Evolutionary conservation across 1,140 invertebrate species (phyloP), one percentile per base, ranked within the genome.

Genomic region (Phymastichus coffea): DNA sequence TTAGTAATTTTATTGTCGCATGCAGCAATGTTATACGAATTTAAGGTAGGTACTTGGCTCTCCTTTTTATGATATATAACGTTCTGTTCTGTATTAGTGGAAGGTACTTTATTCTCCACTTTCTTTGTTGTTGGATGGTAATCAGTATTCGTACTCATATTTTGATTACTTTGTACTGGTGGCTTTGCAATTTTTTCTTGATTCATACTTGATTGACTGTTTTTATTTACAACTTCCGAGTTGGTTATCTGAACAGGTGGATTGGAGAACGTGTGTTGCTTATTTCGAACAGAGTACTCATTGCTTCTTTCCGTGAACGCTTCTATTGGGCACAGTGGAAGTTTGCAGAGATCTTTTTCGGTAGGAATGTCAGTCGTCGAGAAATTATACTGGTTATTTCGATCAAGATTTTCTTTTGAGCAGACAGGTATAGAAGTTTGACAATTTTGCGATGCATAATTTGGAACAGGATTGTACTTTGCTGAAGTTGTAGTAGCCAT

Each of bases 11-110:
- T 62, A 46, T 62, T 65, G 0, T 62, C 57, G 28, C 64, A 70
- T 6, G 47, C 44, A 57, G 56, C 58, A 9, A 66, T 63, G n/a
- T n/a, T n/a, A 20, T 68, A 70, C 12, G 63, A 40, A 35, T 14
- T 56, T n/a, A 52, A 15, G 25, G 55, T 49, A 25, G 37, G 7
- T 30, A 61, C 22, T 12, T 48, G 35, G 12, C 37, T 49, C 4
- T 17, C 17, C 19, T 62, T 62, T n/a, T 61, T 61, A 0, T 61
- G 35, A 37, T 61, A 56, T 6, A 48, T 12, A 26, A 22, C 6
- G 23, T 43, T 56, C 4, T 33, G 35, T 7, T 56, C 52, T 4
- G 26, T 15, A 56, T 43, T 49, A 17, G 15, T 30, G 23, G 9
- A 19, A 17, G 15, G 26, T 1, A 40, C 37, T 37, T 56, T 55